Conservation (phyloP, 2,113 vertebrate species). For the Bostrychus sinensis region DNA sequence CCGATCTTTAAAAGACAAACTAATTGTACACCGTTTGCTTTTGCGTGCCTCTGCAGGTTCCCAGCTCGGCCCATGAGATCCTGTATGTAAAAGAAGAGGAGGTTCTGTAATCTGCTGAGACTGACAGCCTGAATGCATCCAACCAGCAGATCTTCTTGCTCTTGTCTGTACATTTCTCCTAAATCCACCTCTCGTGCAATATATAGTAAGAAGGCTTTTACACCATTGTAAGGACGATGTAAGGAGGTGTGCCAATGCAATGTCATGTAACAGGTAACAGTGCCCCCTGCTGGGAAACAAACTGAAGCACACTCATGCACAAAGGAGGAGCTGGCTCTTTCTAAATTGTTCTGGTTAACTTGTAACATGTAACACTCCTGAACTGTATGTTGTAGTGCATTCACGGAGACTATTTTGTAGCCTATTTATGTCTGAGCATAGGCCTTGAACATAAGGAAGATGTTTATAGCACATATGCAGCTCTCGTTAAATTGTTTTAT, state of each 20-base stretch:
- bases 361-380: slow-evolving; percentile 31
- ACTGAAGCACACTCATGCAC: slow-evolving; percentile 18
- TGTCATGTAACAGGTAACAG: slow-evolving; percentile 36
- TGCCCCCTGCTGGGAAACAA: slow-evolving; percentile 67
- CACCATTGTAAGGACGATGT: neutral
- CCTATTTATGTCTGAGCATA: slow-evolving; percentile 26
- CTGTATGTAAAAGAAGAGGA: slow-evolving; percentile 87
- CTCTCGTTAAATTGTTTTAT: slow-evolving; percentile 16
- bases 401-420: slow-evolving; percentile 53
- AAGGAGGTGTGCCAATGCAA: neutral
- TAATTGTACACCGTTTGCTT: neutral
- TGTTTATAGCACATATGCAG: slow-evolving; percentile 27
- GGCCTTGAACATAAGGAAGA: slow-evolving; percentile 18
- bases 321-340: slow-evolving; percentile 64
- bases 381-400: slow-evolving; percentile 56
- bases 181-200: slow-evolving; percentile 21
- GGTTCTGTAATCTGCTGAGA: slow-evolving; percentile 63
- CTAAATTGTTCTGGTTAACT: slow-evolving; percentile 24
- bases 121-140: slow-evolving; percentile 9
- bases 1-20: too few relatives aligned
- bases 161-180: slow-evolving; percentile 5
- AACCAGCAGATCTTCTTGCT: slow-evolving; percentile 23
- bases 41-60: slow-evolving; percentile 74
- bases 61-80: slow-evolving; percentile 90
- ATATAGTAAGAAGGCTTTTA: neutral